These are phyloP conservation scores for Halcyon malimbica DNA, from an alignment of 2,113 vertebrate species.

Conservation along the genomic window DNA sequence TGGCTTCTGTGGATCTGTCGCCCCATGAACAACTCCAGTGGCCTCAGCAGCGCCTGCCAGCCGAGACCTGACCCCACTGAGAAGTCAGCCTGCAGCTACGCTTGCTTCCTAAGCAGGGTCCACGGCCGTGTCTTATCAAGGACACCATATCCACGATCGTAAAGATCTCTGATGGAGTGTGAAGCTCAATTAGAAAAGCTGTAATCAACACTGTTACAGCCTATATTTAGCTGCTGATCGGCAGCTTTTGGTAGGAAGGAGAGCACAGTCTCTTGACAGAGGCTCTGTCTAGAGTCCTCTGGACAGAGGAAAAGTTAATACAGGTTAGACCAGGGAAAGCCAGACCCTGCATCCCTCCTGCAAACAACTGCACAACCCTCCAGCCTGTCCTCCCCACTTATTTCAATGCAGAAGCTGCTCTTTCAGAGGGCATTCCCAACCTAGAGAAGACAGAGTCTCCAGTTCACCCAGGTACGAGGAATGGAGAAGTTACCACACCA, in stretches of 20 bases:
- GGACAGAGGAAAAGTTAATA: background rate
- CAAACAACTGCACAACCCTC: background rate
- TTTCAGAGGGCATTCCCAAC: accelerated
- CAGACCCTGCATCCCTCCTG: background rate
- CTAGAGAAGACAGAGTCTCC: accelerated
- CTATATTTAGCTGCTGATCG: background rate
- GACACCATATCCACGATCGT: background rate
- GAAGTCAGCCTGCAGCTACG: background rate
- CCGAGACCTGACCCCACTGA: accelerated
- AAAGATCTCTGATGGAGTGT: background rate
- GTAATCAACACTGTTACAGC: background rate
- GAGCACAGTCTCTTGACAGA: background rate
- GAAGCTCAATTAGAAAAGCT: slow-evolving; percentile 24
- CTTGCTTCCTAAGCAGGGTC: background rate
- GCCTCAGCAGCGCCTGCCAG: background rate
- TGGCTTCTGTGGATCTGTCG: background rate
- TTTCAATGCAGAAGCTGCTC: background rate
- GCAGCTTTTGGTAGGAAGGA: background rate
- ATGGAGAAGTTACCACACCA: background rate
- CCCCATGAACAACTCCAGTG: background rate
- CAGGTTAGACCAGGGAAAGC: background rate
- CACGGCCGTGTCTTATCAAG: background rate
- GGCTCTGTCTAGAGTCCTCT: background rate
- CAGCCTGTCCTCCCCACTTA: background rate
- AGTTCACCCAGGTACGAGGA: background rate